Conservation (phyloP, 92 coral and sea anemone species). For the Galaxea fascicularis region DNA sequence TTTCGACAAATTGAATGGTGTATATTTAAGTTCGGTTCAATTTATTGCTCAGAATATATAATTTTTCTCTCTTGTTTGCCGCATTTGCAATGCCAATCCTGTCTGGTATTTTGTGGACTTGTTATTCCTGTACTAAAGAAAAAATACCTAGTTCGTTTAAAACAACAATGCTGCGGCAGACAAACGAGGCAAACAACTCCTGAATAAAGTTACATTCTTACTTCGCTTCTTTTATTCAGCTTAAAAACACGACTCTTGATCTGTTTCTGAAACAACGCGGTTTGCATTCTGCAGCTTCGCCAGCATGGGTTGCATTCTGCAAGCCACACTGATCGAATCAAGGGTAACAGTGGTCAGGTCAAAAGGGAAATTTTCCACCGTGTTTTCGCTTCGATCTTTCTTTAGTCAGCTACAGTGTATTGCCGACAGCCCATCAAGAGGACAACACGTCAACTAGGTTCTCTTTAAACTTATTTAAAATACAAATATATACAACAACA, state of each 20-base stretch:
- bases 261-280: constrained; percentile 7
- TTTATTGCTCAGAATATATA: not conserved
- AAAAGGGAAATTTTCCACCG: not conserved
- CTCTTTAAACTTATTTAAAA: not conserved
- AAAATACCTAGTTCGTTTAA: not conserved
- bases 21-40: not conserved
- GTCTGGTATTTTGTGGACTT: not conserved
- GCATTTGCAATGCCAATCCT: constrained; percentile 12
- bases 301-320: not conserved
- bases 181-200: not conserved
- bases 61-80: constrained; percentile 1
- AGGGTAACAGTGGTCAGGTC: not conserved
- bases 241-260: not conserved
- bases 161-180: not conserved
- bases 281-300: not conserved
- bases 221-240: not conserved
- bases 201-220: not conserved
- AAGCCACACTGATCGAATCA: not conserved
- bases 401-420: not conserved
- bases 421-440: not conserved
- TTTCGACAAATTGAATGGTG: constrained; percentile 1
- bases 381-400: not conserved
- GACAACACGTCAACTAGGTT: not conserved
- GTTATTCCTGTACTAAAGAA: not conserved
- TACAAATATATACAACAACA: not conserved